Percentiles rank a stretch among this genome's conserved stretches.
Evolutionary conservation across 1,140 invertebrate species (phyloP).

Genomic region (Amyelois transitella): DNA sequence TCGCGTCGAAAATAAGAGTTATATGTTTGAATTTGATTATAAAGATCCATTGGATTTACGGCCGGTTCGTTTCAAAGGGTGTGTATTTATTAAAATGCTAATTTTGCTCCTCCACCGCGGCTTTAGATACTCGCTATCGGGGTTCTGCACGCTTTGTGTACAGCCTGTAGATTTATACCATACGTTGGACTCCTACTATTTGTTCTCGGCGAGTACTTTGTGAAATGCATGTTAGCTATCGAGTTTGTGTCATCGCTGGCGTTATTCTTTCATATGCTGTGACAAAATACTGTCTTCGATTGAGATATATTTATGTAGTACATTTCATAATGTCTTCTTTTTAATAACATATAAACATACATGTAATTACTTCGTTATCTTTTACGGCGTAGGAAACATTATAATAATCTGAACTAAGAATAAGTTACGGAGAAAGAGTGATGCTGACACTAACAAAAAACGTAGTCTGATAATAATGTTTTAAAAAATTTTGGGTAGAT

Average conservation of each 20-base stretch:
- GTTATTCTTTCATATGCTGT: too few relatives aligned
- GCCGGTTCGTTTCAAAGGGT: conserved; percentile 66
- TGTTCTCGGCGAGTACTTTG: neutral
- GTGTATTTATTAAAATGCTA: conserved; percentile 75
- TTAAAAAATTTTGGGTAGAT: too few relatives aligned
- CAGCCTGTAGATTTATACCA: conserved; percentile 68
- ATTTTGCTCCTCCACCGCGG: conserved; percentile 56
- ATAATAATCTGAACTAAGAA: too few relatives aligned
- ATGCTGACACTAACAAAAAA: too few relatives aligned
- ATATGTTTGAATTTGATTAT: conserved; percentile 73
- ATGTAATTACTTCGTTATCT: neutral
- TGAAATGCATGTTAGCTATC: neutral
- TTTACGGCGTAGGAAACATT: too few relatives aligned
- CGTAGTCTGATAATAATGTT: too few relatives aligned
- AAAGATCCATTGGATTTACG: conserved; percentile 69
- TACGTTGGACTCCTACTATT: conserved; percentile 40
- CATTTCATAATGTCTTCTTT: neutral
- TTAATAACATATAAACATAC: neutral
- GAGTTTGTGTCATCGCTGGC: neutral
- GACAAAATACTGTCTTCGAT: conserved; percentile 10
- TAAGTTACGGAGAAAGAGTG: too few relatives aligned
- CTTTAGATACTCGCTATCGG: conserved; percentile 68
- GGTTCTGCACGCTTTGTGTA: conserved; percentile 64
- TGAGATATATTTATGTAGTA: neutral
- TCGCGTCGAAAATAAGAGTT: conserved; percentile 57